phyloP scores from a whole-genome alignment of 2,797 vertebrate genomes.

The Hemibagrus guttatus region DNA sequence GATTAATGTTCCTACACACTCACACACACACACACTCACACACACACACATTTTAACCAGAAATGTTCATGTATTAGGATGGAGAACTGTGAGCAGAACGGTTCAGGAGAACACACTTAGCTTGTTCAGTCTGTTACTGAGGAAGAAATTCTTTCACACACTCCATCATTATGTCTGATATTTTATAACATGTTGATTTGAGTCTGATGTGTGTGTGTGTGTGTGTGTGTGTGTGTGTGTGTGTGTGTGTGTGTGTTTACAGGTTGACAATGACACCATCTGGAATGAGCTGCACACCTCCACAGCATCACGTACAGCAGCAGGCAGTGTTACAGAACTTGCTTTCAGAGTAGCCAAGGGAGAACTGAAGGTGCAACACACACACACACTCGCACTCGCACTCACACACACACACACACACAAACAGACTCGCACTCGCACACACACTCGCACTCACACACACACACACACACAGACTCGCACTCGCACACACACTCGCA shows the following conservation, averaged over 20 bases:
- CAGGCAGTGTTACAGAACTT: slow-evolving; percentile 90
- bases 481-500: too few relatives aligned
- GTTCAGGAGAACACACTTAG: neutral
- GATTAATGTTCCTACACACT: neutral
- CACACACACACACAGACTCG: neutral
- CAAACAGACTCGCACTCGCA: neutral
- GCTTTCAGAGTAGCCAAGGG: slow-evolving; percentile 90
- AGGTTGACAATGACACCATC: slow-evolving; percentile 97
- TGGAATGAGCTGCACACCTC: slow-evolving; percentile 97
- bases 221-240: slow-evolving; percentile 12
- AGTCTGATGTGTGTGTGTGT: neutral
- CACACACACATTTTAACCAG: neutral
- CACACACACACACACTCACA: slow-evolving; percentile 1
- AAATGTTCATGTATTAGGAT: neutral
- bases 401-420: neutral
- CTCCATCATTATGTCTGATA: neutral
- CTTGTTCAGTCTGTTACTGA: neutral
- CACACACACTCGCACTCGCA: slow-evolving; percentile 12
- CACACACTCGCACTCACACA: neutral
- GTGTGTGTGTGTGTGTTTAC: slow-evolving; percentile 33
- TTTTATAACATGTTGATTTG: neutral
- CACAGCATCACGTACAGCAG: slow-evolving; percentile 90
- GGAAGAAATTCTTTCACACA: neutral
- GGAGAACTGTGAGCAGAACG: neutral
- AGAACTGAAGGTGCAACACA: slow-evolving; percentile 83